Conservation (phyloP, 1,140 invertebrate species). For the Gerris buenoi region DNA sequence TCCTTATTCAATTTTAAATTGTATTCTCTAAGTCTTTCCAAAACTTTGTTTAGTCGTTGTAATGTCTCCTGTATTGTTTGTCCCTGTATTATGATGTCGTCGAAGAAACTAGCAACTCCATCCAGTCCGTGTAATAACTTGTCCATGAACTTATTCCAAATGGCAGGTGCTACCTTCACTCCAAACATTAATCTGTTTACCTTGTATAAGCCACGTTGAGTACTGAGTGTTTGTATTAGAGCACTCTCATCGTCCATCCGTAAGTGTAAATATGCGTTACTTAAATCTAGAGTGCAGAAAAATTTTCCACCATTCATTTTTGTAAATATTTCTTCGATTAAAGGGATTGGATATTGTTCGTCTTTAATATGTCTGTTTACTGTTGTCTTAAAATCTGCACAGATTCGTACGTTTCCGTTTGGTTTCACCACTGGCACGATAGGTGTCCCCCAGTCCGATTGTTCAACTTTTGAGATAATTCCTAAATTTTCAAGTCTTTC, state of each 20-base stretch:
- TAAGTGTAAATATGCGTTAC: conserved; percentile 21
- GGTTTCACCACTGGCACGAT: conserved; percentile 34
- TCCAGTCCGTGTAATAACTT: conserved; percentile 25
- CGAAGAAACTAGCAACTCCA: conserved; percentile 19
- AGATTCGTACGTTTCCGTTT: conserved; percentile 32
- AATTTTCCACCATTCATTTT: background rate
- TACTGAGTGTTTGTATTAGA: conserved; percentile 26
- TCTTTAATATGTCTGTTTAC: conserved; percentile 25
- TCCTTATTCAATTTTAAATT: background rate
- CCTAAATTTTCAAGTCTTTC: conserved; percentile 25
- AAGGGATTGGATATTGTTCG: conserved; percentile 20
- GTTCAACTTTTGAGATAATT: conserved; percentile 28
- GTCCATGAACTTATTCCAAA: conserved; percentile 36
- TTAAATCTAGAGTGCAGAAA: conserved; percentile 7
- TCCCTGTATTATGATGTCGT: conserved; percentile 1
- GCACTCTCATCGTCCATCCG: conserved; percentile 20
- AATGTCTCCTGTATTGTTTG: background rate
- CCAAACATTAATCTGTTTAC: conserved; percentile 33
- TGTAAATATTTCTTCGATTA: background rate
- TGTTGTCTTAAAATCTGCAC: conserved; percentile 34
- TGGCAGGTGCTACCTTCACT: conserved; percentile 31
- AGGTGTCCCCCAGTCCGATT: conserved; percentile 35
- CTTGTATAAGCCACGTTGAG: conserved; percentile 26
- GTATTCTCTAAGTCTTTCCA: conserved; percentile 1
- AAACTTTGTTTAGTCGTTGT: background rate